A percentile compares a stretch with the other conserved stretches of the same genome.
These are phyloP conservation scores for Thymelicus lineola DNA, from an alignment of 2,888 invertebrate species.

Conservation along the genomic window DNA sequence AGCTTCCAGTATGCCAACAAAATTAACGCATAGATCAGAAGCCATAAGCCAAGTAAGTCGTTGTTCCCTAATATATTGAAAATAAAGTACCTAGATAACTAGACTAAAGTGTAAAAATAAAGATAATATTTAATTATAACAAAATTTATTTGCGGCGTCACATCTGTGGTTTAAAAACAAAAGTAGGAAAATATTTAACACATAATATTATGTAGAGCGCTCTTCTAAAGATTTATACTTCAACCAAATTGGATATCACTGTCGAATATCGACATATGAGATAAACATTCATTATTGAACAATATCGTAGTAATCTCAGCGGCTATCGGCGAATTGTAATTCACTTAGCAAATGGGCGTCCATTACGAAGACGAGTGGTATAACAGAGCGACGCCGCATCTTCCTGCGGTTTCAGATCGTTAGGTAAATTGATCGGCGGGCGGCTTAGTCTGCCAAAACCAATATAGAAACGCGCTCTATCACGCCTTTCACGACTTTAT, in stretches of 20 bases:
- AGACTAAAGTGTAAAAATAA: too few relatives aligned
- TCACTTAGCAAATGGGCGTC: slow-evolving; percentile 60
- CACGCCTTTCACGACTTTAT: slow-evolving; percentile 32
- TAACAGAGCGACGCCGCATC: slow-evolving; percentile 54
- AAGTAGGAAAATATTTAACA: too few relatives aligned
- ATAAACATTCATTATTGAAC: background rate
- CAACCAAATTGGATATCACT: background rate
- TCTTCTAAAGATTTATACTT: too few relatives aligned
- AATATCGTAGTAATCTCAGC: background rate
- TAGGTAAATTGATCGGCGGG: slow-evolving; percentile 66
- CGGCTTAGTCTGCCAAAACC: slow-evolving; percentile 46
- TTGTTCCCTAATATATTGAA: too few relatives aligned
- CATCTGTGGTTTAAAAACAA: too few relatives aligned
- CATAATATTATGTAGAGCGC: too few relatives aligned
- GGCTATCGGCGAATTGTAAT: slow-evolving; percentile 53
- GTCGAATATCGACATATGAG: background rate
- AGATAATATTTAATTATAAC: too few relatives aligned
- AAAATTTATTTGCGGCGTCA: too few relatives aligned
- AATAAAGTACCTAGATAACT: too few relatives aligned
- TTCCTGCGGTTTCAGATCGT: slow-evolving; percentile 62
- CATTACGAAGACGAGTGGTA: slow-evolving; percentile 60
- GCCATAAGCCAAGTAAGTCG: too few relatives aligned
- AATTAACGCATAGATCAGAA: too few relatives aligned
- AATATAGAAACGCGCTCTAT: slow-evolving; percentile 32
- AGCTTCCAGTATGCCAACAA: too few relatives aligned